A percentile compares a stretch with the other conserved stretches of the same genome.
Conservation (phyloP, 2,888 invertebrate genomes). For the Leuctra nigra region DNA sequence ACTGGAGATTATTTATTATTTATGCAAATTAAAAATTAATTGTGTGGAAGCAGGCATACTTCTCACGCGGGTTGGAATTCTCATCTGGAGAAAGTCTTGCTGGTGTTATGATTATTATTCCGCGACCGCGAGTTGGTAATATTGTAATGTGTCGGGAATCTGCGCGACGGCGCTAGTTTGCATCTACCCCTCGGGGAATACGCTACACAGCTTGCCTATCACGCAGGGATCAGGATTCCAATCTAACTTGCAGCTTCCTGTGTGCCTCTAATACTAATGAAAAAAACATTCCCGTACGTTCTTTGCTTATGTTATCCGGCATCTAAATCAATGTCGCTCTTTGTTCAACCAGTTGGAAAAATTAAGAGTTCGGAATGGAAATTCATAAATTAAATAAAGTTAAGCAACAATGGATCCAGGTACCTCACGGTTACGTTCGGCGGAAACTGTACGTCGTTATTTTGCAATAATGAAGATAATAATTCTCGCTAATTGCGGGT, state of each 20-base stretch:
- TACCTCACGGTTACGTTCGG: not conserved
- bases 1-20: too few relatives aligned
- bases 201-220: not conserved
- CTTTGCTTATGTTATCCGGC: not conserved
- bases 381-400: not conserved
- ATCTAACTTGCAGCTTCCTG: constrained; percentile 7
- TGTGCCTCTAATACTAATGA: constrained; percentile 3
- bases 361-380: not conserved
- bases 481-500: constrained; percentile 9
- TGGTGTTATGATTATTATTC: too few relatives aligned
- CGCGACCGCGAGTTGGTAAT: too few relatives aligned
- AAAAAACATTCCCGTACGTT: constrained; percentile 6
- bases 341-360: not conserved
- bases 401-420: not conserved
- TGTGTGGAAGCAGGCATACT: too few relatives aligned
- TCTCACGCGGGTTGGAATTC: too few relatives aligned
- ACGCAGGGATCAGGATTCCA: constrained; percentile 1
- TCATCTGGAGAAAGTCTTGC: too few relatives aligned
- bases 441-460: not conserved
- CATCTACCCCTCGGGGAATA: not conserved
- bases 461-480: constrained; percentile 18
- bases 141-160: too few relatives aligned
- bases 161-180: too few relatives aligned
- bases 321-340: not conserved
- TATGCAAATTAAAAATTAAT: too few relatives aligned